Base-by-base conservation (phyloP, 2,113 vertebrate genomes). In the Neolamprologus sp. region DNA sequence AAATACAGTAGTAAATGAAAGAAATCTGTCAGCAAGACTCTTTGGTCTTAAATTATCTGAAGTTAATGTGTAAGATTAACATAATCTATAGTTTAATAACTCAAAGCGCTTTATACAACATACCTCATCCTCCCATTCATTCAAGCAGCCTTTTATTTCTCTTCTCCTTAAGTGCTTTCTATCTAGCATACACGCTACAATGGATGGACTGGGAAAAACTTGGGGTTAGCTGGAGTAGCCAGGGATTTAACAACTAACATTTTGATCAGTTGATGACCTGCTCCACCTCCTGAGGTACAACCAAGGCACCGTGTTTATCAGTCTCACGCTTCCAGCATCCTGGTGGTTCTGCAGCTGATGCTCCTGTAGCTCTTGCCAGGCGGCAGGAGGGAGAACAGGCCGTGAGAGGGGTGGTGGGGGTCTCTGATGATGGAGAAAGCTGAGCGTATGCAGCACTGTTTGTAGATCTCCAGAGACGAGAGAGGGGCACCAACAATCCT, bases 351-450 rank as follows among this genome's bases (percentile, higher is more conserved):
- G 8, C 28, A 33, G 57, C 57, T 60, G 9, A 60, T 60, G 28
- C 28, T 60, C 28, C 57, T 33, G 57, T 60, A 60, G 0, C 57
- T 60, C 28, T 0, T 60, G 28, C 9, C 28, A 19, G 55, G 3
- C 0, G 5, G 1, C 14, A 30, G 13, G 14, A 9, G 26, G 26
- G 55, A 30, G 14, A 17, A 58, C 55, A 58, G 55, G 14, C 7
- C 0, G 0, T 58, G 55, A 6, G 55, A 58, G 57, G 16, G 57
- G 57, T 1, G 28, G 57, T 33, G 57, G 28, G 57, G 16, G 28
- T 60, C 28, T 60, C 57, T 60, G 57, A 33, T 60, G 57, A 60
- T 60, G 57, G 57, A 10, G 57, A 60, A 0, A 19, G 58, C 28
- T 60, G 1, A 0, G 58, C 1, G 1, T 60, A 2, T 33, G 28